These are phyloP conservation scores for Xestia ashworthii DNA, from an alignment of 2,888 invertebrate species.

Conservation along the genomic window DNA sequence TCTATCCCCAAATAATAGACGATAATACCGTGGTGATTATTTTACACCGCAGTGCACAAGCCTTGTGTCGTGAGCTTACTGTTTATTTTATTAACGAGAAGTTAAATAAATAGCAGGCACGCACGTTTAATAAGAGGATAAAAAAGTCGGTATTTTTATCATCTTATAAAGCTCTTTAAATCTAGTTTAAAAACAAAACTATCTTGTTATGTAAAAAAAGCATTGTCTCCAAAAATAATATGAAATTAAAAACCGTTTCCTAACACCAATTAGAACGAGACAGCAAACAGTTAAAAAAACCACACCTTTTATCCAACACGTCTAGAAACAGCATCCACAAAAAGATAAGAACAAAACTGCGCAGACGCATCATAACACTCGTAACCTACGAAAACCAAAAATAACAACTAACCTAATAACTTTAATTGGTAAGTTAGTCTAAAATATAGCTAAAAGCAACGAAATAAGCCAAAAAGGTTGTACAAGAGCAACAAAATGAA, in stretches of 20 bases:
- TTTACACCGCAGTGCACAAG: conserved; percentile 63
- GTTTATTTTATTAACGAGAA: conserved; percentile 50
- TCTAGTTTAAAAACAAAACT: background rate
- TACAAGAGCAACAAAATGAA: conserved; percentile 86
- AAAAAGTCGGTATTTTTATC: background rate
- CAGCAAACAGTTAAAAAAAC: background rate
- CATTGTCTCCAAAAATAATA: background rate
- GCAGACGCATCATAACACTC: conserved; percentile 62
- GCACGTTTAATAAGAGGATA: background rate
- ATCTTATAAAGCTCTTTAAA: background rate
- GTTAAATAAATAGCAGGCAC: conserved; percentile 31
- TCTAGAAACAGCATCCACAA: conserved; percentile 25
- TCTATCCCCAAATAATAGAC: conserved; percentile 78
- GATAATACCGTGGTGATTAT: conserved; percentile 74
- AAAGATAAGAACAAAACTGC: conserved; percentile 51
- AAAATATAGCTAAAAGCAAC: conserved; percentile 89
- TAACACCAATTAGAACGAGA: background rate
- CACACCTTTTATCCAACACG: background rate
- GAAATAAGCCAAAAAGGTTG: conserved; percentile 88
- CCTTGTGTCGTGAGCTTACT: conserved; percentile 45
- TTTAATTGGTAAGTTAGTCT: conserved; percentile 80
- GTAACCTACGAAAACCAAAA: conserved; percentile 66
- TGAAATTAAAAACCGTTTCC: background rate
- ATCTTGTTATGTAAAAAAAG: background rate
- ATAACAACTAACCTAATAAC: conserved; percentile 75